Base-by-base conservation (phyloP, 2,797 vertebrate species). In the Distichodus sexfasciatus region DNA sequence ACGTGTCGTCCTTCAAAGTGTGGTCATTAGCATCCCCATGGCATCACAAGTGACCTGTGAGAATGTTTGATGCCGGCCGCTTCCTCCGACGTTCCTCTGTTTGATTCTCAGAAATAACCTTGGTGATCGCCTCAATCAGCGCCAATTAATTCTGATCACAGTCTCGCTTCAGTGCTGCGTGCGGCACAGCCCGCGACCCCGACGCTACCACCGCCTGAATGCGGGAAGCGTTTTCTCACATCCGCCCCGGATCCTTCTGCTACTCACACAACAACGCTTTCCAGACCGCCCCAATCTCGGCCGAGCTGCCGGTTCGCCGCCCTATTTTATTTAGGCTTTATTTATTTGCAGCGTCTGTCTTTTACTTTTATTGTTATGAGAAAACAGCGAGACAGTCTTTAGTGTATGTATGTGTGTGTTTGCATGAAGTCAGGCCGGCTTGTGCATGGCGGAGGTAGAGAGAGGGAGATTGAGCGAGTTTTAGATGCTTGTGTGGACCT, bases 101-200 rank as follows among this genome's bases (percentile, higher is more conserved):
- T 88, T 87, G 84, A 90, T 88, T 88, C 77, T 80, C 79, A 80
- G 84, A 86, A 85, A 84, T 90, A 90, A 90, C 90, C 90, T 91
- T 90, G 89, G 84, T 82, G 80, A 89, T 89, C 78, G 79, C 83
- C 76, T 90, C 87, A 88, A 88, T 88, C 84, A 86, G 80, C 72
- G 77, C 70, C 80, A 86, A 90, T 90, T 89, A 87, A 91, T 91
- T 91, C 88, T 80, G 87, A 88, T 91, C 90, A 91, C 87, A 83
- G 77, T 76, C 83, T 35, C 60, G 53, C 74, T 66, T 71, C 71
- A 85, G 78, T 76, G 82, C 81, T 84, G 78, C 74, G 80, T 86
- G 82, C 77, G 81, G 84, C 74, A 72, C 81, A 79, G 84, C 73
- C 81, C 74, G 53, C 81, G 80, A 81, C 77, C 77, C 85, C 79